Evolutionary conservation across 2,888 invertebrate genomes (phyloP).

Genomic region (Chymomyza procnemis): DNA sequence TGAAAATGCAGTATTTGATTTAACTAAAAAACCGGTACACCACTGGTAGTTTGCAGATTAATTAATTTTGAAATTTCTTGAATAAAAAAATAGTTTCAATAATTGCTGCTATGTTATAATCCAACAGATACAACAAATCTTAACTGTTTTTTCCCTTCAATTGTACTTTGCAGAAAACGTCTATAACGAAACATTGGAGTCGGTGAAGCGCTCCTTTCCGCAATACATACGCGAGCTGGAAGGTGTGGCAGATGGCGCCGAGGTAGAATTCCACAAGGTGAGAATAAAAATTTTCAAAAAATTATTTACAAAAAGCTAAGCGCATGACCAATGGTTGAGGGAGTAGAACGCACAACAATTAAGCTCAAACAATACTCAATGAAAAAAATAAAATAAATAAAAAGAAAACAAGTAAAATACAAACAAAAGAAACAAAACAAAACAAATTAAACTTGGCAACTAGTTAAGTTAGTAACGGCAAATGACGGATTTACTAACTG

Average conservation of each 20-base stretch:
- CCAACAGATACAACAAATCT: too few species aligned
- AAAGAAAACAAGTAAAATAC: background rate
- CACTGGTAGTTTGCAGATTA: too few species aligned
- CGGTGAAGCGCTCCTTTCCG: conserved; percentile 85
- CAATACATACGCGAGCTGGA: conserved; percentile 90
- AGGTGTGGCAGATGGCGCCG: conserved; percentile 90
- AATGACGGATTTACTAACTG: background rate
- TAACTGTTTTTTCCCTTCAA: too few species aligned
- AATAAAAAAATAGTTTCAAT: too few species aligned
- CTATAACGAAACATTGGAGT: conserved; percentile 86
- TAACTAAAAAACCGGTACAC: too few species aligned
- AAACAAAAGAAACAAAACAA: background rate
- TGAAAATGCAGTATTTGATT: too few species aligned
- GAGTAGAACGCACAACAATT: background rate
- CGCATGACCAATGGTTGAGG: background rate
- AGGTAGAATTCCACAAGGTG: conserved; percentile 90
- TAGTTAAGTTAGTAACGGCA: conserved; percentile 15
- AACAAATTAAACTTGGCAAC: background rate
- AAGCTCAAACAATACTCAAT: conserved; percentile 40
- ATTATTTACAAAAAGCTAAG: too few species aligned
- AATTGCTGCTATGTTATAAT: too few species aligned
- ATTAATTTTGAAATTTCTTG: too few species aligned
- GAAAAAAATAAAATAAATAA: background rate
- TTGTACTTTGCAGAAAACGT: conserved; percentile 77
- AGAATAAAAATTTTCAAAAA: conserved; percentile 26